A percentile compares a stretch with the other conserved stretches of the same genome.
These are phyloP conservation scores for Micromesistius poutassou DNA, from an alignment of 2,797 vertebrate species.

Conservation along the genomic window DNA sequence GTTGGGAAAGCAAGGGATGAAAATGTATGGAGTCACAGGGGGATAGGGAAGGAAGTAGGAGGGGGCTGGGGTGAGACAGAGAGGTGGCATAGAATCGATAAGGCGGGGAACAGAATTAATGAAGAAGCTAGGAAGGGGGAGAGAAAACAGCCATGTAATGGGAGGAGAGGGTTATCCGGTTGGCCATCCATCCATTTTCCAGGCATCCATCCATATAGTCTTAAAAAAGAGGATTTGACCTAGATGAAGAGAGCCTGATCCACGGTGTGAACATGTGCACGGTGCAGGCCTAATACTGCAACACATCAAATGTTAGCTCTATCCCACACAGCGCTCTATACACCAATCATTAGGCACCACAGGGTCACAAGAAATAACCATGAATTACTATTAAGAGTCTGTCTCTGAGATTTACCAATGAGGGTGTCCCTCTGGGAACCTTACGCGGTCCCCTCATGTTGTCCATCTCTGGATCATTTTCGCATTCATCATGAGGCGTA, in stretches of 20 bases:
- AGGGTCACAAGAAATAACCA: background rate
- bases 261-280: background rate
- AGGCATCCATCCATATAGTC: background rate
- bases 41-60: background rate
- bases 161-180: background rate
- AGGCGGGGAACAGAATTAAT: background rate
- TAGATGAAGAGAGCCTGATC: background rate
- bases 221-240: background rate
- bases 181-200: background rate
- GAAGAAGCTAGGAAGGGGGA: background rate
- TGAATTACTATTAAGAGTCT: background rate
- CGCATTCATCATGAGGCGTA: background rate
- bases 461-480: background rate
- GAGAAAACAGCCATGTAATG: background rate
- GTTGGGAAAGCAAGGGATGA: constrained; percentile 28
- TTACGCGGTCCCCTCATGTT: constrained; percentile 1
- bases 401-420: background rate
- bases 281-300: background rate
- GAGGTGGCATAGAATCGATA: background rate
- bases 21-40: background rate
- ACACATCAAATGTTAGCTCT: background rate
- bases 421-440: background rate
- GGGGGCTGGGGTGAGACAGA: background rate
- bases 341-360: background rate
- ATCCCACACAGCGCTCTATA: background rate